Base-by-base conservation (phyloP, 2,888 invertebrate species). In the Dryocosmus kuriphilus region DNA sequence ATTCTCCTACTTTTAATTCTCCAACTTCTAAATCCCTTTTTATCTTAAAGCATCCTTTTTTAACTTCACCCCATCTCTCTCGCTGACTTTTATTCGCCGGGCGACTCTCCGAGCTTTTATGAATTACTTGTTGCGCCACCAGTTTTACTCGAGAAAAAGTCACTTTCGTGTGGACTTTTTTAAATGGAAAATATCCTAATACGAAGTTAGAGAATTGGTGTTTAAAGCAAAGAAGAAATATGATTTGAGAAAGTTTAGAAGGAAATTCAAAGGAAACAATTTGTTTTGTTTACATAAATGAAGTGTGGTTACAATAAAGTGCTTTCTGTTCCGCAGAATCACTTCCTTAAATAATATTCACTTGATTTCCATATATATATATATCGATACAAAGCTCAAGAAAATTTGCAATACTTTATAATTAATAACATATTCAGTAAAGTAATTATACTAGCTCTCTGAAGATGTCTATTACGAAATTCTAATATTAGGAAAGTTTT, bases 91-190 rank as follows among this genome's bases (percentile, higher is more conserved):
- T 71, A 71, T 71, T 71, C 51, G 30, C 51, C 27, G n/a, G 19
- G 41, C 41, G 41, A 27, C 41, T 67, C 46, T 71, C 65, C 71
- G 51, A 51, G 71, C 71, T 51, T 71, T 51, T 51, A 71, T 71
- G 71, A 71, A 71, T 71, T 32, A 71, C 71, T 71, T 71, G 71
- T 71, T 71, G 71, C 71, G 71, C 71, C 51, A 46, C 71, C 41
- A 51, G 51, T 71, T 71, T 51, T 30, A 30, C 71, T 51, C 30
- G 19, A 24, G 16, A 41, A 71, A 67, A 71, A 51, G 51, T 51
- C 46, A n/a, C 71, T 51, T 71, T 30, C 27, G 4, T 19, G 19
- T 51, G 11, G n/a, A 11, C 24, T 57, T 24, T 24, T 57, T 14
- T 24, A 1, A 24, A 24, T 9, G 4, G 1, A 57, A 3, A 14